Evolutionary conservation across 2,113 vertebrate species (phyloP).

Genomic region (Sialia sialis): DNA sequence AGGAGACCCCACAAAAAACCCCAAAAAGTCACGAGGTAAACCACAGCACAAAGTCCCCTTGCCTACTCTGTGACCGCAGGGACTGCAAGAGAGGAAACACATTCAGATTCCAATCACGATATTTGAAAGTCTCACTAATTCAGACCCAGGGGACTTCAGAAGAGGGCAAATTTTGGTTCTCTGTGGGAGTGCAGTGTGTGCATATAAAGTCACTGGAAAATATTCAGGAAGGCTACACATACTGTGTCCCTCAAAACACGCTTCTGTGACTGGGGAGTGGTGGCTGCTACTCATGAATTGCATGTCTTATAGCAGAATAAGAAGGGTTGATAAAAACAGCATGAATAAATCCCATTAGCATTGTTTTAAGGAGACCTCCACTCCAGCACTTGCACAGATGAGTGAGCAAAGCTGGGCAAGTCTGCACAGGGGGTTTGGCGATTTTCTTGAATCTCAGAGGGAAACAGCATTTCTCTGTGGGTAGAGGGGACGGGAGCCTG

Average conservation of each 20-base stretch:
- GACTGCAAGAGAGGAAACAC: background rate
- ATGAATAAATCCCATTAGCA: background rate
- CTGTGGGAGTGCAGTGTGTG: background rate
- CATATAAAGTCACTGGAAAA: slow-evolving; percentile 15
- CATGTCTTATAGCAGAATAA: background rate
- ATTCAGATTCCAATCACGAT: slow-evolving; percentile 5
- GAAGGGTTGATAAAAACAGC: background rate
- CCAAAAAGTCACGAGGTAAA: background rate
- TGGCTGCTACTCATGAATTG: background rate
- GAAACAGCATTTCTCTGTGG: background rate
- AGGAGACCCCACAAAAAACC: background rate
- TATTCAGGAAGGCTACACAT: background rate
- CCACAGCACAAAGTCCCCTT: background rate
- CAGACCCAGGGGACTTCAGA: slow-evolving; percentile 32
- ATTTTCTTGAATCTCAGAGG: background rate
- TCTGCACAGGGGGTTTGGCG: background rate
- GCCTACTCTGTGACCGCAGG: background rate
- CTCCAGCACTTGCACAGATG: background rate
- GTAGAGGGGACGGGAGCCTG: background rate
- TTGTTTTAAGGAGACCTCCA: background rate
- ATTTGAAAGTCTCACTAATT: slow-evolving; percentile 8
- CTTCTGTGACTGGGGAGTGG: background rate
- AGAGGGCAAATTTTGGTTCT: background rate
- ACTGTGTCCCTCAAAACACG: background rate
- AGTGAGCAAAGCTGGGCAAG: background rate